Conservation (phyloP, 2,113 vertebrate species). For the Pitta sordida region DNA sequence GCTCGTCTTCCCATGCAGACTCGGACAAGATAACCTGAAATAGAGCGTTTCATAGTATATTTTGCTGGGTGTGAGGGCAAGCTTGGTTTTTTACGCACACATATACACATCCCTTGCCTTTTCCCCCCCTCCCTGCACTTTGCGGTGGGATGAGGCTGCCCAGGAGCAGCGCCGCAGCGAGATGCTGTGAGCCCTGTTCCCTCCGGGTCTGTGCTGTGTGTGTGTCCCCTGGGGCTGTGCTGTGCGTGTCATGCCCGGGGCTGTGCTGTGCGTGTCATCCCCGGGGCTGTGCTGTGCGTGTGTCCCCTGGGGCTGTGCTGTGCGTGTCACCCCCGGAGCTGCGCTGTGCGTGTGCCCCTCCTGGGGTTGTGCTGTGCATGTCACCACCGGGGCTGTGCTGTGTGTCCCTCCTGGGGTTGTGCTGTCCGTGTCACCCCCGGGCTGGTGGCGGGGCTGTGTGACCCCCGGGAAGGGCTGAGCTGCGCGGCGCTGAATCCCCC, state of each 20-base stretch:
- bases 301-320: too few relatives aligned
- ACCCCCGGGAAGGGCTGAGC: not conserved
- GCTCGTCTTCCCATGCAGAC: not conserved
- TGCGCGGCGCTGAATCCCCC: accelerated
- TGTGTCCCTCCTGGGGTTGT: too few relatives aligned
- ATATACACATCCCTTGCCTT: accelerated
- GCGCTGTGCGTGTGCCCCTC: too few relatives aligned
- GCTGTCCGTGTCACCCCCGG: too few relatives aligned
- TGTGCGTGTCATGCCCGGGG: too few relatives aligned
- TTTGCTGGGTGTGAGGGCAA: accelerated
- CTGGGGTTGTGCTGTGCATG: too few relatives aligned
- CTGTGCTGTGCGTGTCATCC: too few relatives aligned
- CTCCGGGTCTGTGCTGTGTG: not conserved
- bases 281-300: too few relatives aligned
- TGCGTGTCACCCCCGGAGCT: too few relatives aligned
- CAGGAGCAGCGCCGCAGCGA: not conserved
- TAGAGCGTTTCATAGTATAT: not conserved
- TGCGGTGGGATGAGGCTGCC: not conserved
- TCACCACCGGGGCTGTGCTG: too few relatives aligned
- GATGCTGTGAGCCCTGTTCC: accelerated
- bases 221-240: too few relatives aligned
- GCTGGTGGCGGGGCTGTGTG: too few relatives aligned
- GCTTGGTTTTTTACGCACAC: accelerated
- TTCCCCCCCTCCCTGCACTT: accelerated
- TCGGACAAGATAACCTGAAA: not conserved